Evolutionary conservation across 2,113 vertebrate genomes (phyloP), one percentile per base, ranked within the genome.

Genomic region (Falco punctatus): DNA sequence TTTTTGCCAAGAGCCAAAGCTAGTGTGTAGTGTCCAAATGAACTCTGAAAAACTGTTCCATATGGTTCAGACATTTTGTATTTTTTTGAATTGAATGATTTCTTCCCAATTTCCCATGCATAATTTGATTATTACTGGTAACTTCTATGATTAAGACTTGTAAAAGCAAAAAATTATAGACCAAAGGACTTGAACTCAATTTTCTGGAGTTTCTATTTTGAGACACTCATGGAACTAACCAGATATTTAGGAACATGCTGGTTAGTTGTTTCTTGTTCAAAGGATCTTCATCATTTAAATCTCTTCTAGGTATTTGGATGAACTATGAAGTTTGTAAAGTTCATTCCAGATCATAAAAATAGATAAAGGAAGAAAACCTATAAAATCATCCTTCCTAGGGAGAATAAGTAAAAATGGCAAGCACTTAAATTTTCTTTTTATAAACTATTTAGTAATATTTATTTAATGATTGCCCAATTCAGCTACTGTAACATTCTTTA

Each of bases 361-460:
- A 88, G 91, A 61, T 52, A 69, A 82, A 54, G 30, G 23, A 74
- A 94, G n/a, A 66, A 86, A 51, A 78, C 35, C 51, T 71, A 72
- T 74, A 61, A 86, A 52, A 52, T 78, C 64, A 74, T 28, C 35
- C 58, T 11, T 90, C 40, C 35, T 61, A 80, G 54, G 26, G 38
- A 93, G 52, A 90, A 87, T 52, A 74, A 86, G 70, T 58, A 92
- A 88, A 94, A 94, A 84, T n/a, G 64, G 69, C 54, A 90, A 86
- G 72, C 64, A 54, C 61, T 81, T 94, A 44, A 33, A 66, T 94
- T 73, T 91, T 61, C 72, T 92, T 95, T 96, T 92, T 82, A 95
- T 92, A 95, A 94, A 96, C 81, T 94, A 96, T 95, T 95, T 94
- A 90, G 65, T 83, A 88, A 92, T 95, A 95, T 96, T 97, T 97